Conservation (phyloP, 2,888 invertebrate species). For the Tetragonisca angustula region DNA sequence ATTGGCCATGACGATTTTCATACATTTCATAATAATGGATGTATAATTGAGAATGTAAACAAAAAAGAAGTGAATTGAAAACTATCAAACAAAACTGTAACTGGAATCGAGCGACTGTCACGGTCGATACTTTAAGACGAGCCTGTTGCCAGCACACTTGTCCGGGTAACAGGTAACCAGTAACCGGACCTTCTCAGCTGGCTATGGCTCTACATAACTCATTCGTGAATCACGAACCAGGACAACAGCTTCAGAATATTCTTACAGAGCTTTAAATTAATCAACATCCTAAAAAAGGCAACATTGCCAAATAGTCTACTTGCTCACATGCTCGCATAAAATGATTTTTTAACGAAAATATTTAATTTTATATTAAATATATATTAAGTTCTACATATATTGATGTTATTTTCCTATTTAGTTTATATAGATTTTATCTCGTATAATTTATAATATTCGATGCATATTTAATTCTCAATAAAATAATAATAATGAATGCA, state of each 20-base stretch:
- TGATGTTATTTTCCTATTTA: too few species aligned
- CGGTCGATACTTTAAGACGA: slow-evolving; percentile 54
- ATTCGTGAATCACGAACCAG: slow-evolving; percentile 63
- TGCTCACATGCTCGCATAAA: neutral
- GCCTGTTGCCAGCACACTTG: slow-evolving; percentile 57
- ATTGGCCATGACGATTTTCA: neutral
- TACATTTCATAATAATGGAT: neutral
- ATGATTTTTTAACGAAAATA: neutral
- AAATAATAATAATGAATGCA: neutral
- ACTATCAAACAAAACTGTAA: slow-evolving; percentile 2
- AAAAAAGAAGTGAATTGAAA: neutral
- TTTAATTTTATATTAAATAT: neutral
- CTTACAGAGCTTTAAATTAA: slow-evolving; percentile 19
- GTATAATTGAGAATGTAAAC: neutral
- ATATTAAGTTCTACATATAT: neutral
- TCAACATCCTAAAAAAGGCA: slow-evolving; percentile 5
- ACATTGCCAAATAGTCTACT: neutral
- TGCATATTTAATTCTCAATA: neutral
- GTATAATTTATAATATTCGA: neutral
- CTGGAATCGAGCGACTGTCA: slow-evolving; percentile 33
- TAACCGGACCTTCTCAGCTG: slow-evolving; percentile 67
- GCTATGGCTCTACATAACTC: slow-evolving; percentile 61
- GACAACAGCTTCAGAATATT: slow-evolving; percentile 55
- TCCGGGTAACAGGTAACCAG: slow-evolving; percentile 65
- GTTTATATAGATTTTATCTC: neutral